Evolutionary conservation across 2,113 vertebrate species (phyloP).

Genomic region (Oryzias javanicus): DNA sequence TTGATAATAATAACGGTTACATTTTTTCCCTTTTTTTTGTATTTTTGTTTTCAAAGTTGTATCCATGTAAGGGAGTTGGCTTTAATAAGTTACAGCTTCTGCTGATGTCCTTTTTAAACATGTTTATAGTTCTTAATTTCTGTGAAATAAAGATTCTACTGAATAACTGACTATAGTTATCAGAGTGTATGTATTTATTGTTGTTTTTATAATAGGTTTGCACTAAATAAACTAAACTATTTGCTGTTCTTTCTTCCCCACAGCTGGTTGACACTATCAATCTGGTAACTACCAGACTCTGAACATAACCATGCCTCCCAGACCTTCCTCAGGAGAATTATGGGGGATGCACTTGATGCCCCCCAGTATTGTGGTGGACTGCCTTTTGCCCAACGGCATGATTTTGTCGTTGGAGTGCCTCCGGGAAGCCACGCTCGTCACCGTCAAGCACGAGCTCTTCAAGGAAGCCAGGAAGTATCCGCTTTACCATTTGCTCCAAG

Average conservation of each 20-base stretch:
- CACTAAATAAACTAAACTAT: no score
- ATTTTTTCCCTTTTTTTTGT: no score
- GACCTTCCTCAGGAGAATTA: conserved; percentile 95
- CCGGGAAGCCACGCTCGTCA: conserved; percentile 94
- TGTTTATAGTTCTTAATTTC: no score
- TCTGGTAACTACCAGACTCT: conserved; percentile 54
- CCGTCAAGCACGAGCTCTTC: conserved; percentile 97
- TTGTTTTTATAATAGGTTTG: no score
- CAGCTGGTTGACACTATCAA: conserved; percentile 53
- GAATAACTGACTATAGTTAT: no score
- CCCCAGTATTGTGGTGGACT: conserved; percentile 94
- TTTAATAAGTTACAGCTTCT: no score
- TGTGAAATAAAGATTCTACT: no score
- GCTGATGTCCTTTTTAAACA: no score
- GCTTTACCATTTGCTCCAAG: conserved; percentile 94
- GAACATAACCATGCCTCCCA: conserved; percentile 87
- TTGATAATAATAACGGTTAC: no score
- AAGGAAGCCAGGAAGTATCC: conserved; percentile 97
- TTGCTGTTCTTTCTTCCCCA: conserved; percentile 24
- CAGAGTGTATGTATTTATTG: no score
- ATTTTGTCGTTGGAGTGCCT: conserved; percentile 97
- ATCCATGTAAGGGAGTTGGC: no score
- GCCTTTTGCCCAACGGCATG: conserved; percentile 97
- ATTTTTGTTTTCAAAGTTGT: no score
- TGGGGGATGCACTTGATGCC: conserved; percentile 99